Evolutionary conservation across 2,797 vertebrate species (phyloP).

Genomic region (Chanos chanos): DNA sequence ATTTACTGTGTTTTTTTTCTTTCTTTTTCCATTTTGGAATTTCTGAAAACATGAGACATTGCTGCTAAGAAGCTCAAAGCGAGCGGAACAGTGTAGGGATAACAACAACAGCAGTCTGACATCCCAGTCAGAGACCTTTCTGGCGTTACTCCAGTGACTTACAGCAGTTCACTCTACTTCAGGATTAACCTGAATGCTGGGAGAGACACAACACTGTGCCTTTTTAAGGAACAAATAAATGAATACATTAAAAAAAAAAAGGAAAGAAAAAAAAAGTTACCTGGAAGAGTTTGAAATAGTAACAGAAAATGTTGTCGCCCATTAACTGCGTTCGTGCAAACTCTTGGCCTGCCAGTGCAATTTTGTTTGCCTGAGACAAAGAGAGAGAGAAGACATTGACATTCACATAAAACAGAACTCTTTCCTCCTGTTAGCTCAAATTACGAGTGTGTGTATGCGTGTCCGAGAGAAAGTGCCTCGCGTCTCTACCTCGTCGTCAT

Average conservation of each 20-base stretch:
- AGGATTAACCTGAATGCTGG: no score
- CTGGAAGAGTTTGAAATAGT: conserved; percentile 94
- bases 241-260: background rate
- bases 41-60: no score
- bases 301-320: conserved; percentile 91
- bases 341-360: conserved; percentile 85
- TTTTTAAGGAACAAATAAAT: background rate
- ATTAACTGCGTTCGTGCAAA: conserved; percentile 89
- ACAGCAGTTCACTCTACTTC: no score
- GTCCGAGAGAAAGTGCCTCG: no score
- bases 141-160: background rate
- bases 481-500: conserved; percentile 83
- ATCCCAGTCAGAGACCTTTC: background rate
- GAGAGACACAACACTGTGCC: no score
- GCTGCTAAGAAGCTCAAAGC: no score
- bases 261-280: conserved; percentile 59
- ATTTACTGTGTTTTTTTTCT: no score
- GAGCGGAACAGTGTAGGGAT: no score
- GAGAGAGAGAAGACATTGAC: background rate
- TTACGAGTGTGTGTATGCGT: background rate
- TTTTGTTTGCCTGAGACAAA: conserved; percentile 78
- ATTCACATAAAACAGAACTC: background rate
- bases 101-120: no score
- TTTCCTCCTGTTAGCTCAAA: background rate
- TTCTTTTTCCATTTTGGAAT: no score